Base-by-base conservation (phyloP, 2,888 invertebrate species). In the Salticus scenicus region DNA sequence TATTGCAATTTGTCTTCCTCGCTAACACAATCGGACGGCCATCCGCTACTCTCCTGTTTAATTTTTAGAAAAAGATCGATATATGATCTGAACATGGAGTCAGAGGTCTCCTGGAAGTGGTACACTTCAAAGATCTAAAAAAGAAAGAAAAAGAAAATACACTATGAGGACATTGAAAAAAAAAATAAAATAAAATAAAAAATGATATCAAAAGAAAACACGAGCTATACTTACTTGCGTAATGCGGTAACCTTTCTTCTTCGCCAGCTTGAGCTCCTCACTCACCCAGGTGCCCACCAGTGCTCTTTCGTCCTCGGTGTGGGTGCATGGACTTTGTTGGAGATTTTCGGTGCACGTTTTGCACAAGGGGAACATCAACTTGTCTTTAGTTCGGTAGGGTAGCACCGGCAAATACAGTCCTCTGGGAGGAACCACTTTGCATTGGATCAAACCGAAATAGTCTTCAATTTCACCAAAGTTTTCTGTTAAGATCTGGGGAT, bases 241-340 rank as follows among this genome's bases (percentile, higher is more conserved):
- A n/a, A n/a, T n/a, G n/a, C n/a, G n/a, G n/a, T 90, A 90, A 0
- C 90, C 90, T 37, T 88, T 75, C 33, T 88, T 33, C 0, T 88
- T 8, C 8, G 90, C 90, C 24, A 80, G 85, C 37, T 87, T 74
- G 0, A 90, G 63, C 75, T 90, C 90, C 0, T 88, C 88, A 1
- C 89, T 88, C 41, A 88, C 87, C 89, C 89, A 90, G 0, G 89
- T 89, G 0, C 90, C 90, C 0, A 72, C 77, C 0, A 90, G n/a
- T 0, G 42, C 20, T 57, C 90, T 79, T 30, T 89, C 88, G 17
- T 88, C 88, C 17, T 89, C 88, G n/a, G n/a, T 57, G 71, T 89
- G 89, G 0, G 20, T 8, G 79, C 90, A 90, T 8, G 72, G 37
- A n/a, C 71, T 42, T 86, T 88, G 82, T 37, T 81, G 70, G 33